Conservation (phyloP, 2,797 vertebrate species). For the Hoplostethus atlanticus region DNA sequence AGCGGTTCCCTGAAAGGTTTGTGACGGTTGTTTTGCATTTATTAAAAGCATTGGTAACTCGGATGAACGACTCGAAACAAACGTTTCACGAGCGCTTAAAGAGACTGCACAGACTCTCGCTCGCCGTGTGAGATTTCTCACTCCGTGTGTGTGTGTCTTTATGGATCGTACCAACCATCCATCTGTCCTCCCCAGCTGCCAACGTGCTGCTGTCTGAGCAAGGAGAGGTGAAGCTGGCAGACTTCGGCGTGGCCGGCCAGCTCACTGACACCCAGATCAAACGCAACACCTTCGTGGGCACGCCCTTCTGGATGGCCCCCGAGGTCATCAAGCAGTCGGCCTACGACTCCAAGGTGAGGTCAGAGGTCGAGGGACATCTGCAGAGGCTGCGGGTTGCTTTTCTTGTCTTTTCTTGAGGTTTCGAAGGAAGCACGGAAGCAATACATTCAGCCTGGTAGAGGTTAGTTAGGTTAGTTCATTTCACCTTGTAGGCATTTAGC, state of each 20-base stretch:
- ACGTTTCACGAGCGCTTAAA: slow-evolving; percentile 4
- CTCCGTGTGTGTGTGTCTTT: not conserved
- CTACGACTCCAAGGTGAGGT: slow-evolving; percentile 95
- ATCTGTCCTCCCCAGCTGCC: slow-evolving; percentile 73
- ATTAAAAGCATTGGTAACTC: slow-evolving; percentile 33
- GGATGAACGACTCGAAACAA: slow-evolving; percentile 25
- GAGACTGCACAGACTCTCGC: slow-evolving; percentile 3
- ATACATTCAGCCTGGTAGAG: not conserved
- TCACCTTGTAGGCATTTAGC: not conserved
- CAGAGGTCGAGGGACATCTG: not conserved
- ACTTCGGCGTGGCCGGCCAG: slow-evolving; percentile 97
- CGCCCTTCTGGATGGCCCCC: slow-evolving; percentile 99
- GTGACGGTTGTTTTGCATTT: slow-evolving; percentile 35
- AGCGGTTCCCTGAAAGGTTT: slow-evolving; percentile 43
- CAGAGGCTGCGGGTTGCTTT: not conserved
- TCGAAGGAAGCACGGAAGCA: not conserved
- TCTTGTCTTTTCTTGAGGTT: not conserved
- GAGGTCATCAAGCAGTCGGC: slow-evolving; percentile 99
- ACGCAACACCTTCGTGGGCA: slow-evolving; percentile 97
- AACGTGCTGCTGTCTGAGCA: slow-evolving; percentile 97
- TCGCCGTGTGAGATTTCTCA: not conserved
- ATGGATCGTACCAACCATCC: not conserved
- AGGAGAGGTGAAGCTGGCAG: slow-evolving; percentile 97
- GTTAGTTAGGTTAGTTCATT: not conserved
- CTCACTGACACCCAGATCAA: slow-evolving; percentile 99